Evolutionary conservation across 2,888 invertebrate species (phyloP), one percentile per base, ranked within the genome.

Genomic region (Hesperia comma): DNA sequence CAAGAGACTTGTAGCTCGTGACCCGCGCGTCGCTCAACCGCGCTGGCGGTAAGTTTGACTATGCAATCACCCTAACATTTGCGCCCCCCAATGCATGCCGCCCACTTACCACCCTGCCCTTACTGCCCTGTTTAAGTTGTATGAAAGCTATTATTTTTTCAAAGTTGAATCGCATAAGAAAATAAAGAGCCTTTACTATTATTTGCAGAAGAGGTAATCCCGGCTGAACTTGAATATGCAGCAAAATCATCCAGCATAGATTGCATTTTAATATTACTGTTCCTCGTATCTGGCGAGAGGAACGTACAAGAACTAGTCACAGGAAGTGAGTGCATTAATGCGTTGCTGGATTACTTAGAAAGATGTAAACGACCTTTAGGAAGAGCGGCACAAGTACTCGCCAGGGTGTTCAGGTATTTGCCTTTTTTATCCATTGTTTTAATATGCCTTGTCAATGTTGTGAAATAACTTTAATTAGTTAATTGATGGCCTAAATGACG

Each of bases 321-420:
- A 0, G 86, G 86, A 0, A 72, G 76, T 7, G 88, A 91, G 6
- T 92, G 90, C 68, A 73, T 93, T 10, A 82, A 88, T 66, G 87
- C 91, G 0, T 76, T 94, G 53, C 78, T 94, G 0, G 92, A 92
- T 69, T 94, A 93, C 63, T 86, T 93, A 32, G 86, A 88, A 69
- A 79, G 86, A 32, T 90, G 93, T 70, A 88, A 85, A 60, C 80
- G 88, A 49, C 93, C 93, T 0, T 77, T 87, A 61, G 92, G 92
- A 19, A 82, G 93, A 68, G 94, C 93, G 0, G 90, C 93, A 1
- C 84, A 90, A 32, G 93, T 94, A 70, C 83, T 94, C n/a, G 87
- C 85, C 7, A 88, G 90, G 70, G 92, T 94, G 15, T 82, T 93
- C 57, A 92, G 93, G 94, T 94, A 79, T 72, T 43, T 21, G 10